Evolutionary conservation across 2,888 invertebrate species (phyloP), one percentile per base, ranked within the genome.

Genomic region (Drosophila picticornis): DNA sequence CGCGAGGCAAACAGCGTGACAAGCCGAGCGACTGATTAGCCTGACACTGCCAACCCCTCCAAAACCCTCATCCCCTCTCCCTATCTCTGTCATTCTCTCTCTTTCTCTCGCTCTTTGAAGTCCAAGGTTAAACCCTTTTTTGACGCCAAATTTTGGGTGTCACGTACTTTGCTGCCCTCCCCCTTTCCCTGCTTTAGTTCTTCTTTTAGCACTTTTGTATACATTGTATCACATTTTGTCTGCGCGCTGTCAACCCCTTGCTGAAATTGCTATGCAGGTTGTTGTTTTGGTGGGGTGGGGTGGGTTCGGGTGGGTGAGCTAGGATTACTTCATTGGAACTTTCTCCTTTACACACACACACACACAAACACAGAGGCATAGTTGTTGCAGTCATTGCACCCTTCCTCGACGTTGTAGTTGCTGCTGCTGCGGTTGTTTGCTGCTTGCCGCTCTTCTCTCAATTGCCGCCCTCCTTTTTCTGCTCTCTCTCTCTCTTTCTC

Each of bases 371-470:
- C 51, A 56, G 40, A 62, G 53, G 22, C 71, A 70, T 69, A 71
- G 70, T 83, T 83, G 84, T 86, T 83, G 87, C 88, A 89, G 88
- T 90, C 90, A 90, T 83, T 90, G 90, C 90, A 90, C 90, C 91
- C 90, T 46, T 90, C 76, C 75, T 77, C 72, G 69, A 77, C 69
- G 72, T 71, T 66, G 61, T 67, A 67, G 60, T 66, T 72, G 60
- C 40, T 63, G 43, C 40, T 40, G 16, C n/a, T 29, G 27, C 27
- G 2, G 27, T 3, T 50, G 10, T 50, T 50, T 56, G 5, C 27
- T 19, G 25, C 16, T 22, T 22, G 16, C 25, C 27, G 11, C 27
- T 38, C 40, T 40, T 29, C 74, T 48, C 74, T 40, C 31, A 27
- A 51, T 56, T 56, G 43, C 19, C 52, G 43, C 19, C 52, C 67